Evolutionary conservation across 2,113 vertebrate genomes (phyloP).

Genomic region (Acrocephalus kingi): DNA sequence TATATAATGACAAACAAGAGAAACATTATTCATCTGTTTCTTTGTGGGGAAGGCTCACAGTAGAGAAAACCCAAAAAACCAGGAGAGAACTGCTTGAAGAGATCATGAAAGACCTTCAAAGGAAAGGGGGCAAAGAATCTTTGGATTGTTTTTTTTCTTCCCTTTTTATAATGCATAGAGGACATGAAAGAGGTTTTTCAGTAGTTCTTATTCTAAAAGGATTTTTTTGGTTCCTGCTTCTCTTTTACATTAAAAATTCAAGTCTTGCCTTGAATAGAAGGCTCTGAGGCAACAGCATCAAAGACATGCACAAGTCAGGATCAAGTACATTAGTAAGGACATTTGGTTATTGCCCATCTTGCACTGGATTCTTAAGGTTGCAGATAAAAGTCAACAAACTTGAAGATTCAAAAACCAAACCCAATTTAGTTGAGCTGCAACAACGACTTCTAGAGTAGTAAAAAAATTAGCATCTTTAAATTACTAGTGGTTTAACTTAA

Average conservation of each 20-base stretch:
- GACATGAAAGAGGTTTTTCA: neutral
- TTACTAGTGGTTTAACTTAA: neutral
- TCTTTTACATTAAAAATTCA: slow-evolving; percentile 29
- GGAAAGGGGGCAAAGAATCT: neutral
- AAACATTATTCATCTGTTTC: neutral
- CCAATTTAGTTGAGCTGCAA: neutral
- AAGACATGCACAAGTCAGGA: neutral
- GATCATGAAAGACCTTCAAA: slow-evolving; percentile 14
- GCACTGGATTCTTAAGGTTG: neutral
- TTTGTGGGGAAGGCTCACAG: neutral
- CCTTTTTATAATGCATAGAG: neutral
- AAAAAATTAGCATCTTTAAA: neutral
- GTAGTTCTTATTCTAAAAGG: neutral
- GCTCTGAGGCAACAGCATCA: slow-evolving; percentile 23
- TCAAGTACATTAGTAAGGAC: neutral
- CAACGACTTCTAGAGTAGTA: neutral
- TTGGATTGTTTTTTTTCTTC: neutral
- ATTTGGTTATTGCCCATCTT: neutral
- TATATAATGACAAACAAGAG: neutral
- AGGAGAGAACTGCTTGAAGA: neutral
- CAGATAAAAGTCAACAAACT: neutral
- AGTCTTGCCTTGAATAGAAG: slow-evolving; percentile 25
- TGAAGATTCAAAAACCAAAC: neutral
- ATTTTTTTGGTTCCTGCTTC: neutral
- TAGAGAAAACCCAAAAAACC: neutral